A percentile compares a stretch with the other conserved stretches of the same genome.
Conservation (phyloP, 30 jellyfish, hydroid and myxozoan species). For the Hydra vulgaris region DNA sequence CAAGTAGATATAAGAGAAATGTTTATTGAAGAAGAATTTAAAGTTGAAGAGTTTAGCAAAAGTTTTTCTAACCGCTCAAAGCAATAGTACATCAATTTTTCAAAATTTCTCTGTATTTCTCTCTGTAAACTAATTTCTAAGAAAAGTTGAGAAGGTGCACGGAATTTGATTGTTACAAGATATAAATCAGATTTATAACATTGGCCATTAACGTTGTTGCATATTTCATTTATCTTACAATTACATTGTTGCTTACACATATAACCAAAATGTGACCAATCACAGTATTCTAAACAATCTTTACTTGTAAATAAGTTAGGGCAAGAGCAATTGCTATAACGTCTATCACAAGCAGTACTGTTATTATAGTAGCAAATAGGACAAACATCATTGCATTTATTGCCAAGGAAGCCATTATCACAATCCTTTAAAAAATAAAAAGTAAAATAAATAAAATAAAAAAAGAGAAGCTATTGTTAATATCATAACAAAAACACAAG, state of each 20-base stretch:
- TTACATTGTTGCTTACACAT: constrained; percentile 38
- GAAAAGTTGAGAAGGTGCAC: constrained; percentile 2
- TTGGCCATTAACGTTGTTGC: constrained; percentile 57
- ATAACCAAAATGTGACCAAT: constrained; percentile 40
- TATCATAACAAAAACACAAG: background rate
- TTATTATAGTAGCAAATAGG: constrained; percentile 36
- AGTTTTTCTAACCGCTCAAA: background rate
- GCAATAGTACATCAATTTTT: constrained; percentile 42
- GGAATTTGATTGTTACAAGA: constrained; percentile 21
- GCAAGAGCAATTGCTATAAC: constrained; percentile 60
- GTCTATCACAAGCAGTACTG: constrained; percentile 50
- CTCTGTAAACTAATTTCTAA: constrained; percentile 1
- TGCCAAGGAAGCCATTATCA: constrained; percentile 48
- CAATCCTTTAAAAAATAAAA: constrained; percentile 38
- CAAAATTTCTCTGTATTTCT: constrained; percentile 24
- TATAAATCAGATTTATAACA: constrained; percentile 31
- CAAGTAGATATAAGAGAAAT: background rate
- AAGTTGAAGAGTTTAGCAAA: background rate
- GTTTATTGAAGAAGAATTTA: background rate
- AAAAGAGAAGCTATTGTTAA: background rate
- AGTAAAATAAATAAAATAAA: background rate
- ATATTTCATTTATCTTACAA: constrained; percentile 32
- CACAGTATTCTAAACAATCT: constrained; percentile 51
- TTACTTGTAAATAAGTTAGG: constrained; percentile 56
- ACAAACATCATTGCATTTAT: constrained; percentile 32